Conservation (phyloP, 1,140 invertebrate species). For the Papilio glaucus region DNA sequence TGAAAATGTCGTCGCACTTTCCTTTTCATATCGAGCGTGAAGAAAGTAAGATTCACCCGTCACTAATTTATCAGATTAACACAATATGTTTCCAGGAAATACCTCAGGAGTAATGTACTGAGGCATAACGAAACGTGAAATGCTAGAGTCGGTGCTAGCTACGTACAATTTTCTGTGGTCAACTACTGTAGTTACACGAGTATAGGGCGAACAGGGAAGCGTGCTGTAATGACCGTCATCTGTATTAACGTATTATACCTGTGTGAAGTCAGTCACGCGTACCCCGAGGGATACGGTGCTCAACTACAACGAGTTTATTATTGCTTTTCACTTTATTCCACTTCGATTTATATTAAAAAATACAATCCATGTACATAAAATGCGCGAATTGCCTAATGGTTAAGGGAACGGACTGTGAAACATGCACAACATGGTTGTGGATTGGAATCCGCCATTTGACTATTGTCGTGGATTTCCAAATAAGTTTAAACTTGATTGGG, state of each 20-base stretch:
- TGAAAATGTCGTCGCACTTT: constrained; percentile 19
- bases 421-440: no score
- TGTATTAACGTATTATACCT: constrained; percentile 28
- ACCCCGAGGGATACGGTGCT: constrained; percentile 28
- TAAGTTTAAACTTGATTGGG: no score
- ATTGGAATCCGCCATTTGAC: no score
- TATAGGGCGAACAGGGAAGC: constrained; percentile 23
- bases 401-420: no score
- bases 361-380: constrained; percentile 19
- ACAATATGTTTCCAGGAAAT: constrained; percentile 28
- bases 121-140: constrained; percentile 18
- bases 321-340: not conserved
- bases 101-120: not conserved
- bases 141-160: constrained; percentile 36
- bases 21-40: constrained; percentile 29
- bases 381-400: no score
- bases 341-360: not conserved
- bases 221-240: constrained; percentile 31
- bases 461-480: no score
- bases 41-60: constrained; percentile 20
- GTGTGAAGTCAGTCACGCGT: constrained; percentile 34
- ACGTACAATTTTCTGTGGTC: constrained; percentile 38
- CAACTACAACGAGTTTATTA: constrained; percentile 14
- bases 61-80: constrained; percentile 32
- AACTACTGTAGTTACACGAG: constrained; percentile 43